Conservation (phyloP, 2,797 vertebrate species). For the Varecia variegata region DNA sequence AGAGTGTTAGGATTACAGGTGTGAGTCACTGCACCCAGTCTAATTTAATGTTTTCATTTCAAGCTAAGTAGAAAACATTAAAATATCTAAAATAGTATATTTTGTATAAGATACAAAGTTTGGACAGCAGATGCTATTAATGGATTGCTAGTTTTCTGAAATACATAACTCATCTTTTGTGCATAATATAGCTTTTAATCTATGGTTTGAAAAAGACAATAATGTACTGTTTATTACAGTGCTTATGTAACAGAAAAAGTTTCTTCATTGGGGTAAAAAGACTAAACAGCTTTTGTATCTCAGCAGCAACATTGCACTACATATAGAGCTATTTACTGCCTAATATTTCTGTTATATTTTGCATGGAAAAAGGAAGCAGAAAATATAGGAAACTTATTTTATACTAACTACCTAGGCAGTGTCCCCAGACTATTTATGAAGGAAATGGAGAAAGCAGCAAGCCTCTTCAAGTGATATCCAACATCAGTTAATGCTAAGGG, state of each 20-base stretch:
- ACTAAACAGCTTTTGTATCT: neutral
- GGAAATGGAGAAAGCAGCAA: neutral
- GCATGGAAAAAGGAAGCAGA: neutral
- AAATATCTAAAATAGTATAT: neutral
- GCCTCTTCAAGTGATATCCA: neutral
- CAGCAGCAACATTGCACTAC: neutral
- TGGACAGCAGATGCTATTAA: neutral
- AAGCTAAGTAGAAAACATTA: neutral
- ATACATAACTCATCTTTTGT: neutral
- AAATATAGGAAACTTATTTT: neutral
- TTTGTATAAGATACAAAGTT: neutral
- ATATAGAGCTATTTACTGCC: neutral
- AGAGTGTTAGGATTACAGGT: neutral
- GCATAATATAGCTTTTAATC: neutral
- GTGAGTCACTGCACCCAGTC: neutral
- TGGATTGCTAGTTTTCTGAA: neutral
- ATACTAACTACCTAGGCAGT: neutral
- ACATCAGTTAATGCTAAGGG: neutral
- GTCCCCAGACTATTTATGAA: neutral
- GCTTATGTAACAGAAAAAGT: neutral
- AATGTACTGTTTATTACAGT: neutral
- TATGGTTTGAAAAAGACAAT: neutral
- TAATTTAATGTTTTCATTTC: conserved; percentile 8
- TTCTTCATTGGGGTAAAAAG: neutral
- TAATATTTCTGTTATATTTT: neutral